A percentile compares a stretch with the other conserved stretches of the same genome.
Evolutionary conservation across 2,113 vertebrate species (phyloP).

Genomic region (Excalfactoria chinensis): DNA sequence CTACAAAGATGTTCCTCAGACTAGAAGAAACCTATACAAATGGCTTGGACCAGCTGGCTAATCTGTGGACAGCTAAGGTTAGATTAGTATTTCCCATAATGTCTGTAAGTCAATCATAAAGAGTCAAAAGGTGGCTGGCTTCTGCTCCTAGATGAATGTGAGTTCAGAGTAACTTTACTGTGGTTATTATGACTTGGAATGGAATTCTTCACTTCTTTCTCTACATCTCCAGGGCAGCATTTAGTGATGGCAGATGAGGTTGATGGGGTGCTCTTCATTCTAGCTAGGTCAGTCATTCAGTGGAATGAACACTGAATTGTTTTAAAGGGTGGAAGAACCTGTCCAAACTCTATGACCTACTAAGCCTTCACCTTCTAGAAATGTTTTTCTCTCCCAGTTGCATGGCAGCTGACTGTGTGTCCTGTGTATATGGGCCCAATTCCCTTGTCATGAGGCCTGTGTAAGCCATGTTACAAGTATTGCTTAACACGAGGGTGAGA

Average conservation of each 20-base stretch:
- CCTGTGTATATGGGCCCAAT: not conserved
- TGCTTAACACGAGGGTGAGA: not conserved
- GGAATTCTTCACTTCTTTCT: slow-evolving; percentile 2
- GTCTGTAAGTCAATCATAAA: not conserved
- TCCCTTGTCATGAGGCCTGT: not conserved
- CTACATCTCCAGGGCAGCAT: not conserved
- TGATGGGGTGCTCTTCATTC: slow-evolving; percentile 22
- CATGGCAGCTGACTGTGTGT: not conserved
- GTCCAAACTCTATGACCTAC: not conserved
- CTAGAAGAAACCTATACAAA: not conserved
- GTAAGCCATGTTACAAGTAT: slow-evolving; percentile 37
- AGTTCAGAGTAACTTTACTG: not conserved
- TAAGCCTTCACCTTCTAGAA: not conserved
- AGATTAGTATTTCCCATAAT: not conserved
- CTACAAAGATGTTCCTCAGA: not conserved
- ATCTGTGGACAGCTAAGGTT: not conserved
- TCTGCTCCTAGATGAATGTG: not conserved
- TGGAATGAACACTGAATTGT: not conserved
- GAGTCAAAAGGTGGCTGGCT: not conserved
- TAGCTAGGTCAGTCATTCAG: not conserved
- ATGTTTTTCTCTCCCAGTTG: not conserved
- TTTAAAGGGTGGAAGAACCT: not conserved
- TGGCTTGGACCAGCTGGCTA: not conserved
- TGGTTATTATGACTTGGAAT: not conserved
- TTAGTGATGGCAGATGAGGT: not conserved